phyloP scores from a whole-genome alignment of 2,113 vertebrate species.

The Talpa occidentalis region DNA sequence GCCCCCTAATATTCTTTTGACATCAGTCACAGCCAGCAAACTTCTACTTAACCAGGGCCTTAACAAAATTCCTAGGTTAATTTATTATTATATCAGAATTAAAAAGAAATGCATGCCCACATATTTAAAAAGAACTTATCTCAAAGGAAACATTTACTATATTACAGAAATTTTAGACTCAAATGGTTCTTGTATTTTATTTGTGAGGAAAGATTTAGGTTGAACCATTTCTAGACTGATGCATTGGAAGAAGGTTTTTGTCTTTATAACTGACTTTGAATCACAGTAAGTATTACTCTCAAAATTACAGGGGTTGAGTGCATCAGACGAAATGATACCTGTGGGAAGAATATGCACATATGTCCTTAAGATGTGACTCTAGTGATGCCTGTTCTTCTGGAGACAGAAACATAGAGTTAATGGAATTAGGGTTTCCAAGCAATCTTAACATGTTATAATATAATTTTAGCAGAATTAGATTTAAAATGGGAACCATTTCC shows the following conservation, averaged over 20 bases:
- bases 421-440: not conserved
- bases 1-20: not conserved
- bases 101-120: not conserved
- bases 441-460: not conserved
- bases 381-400: not conserved
- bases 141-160: not conserved
- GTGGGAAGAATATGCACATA: not conserved
- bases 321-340: not conserved
- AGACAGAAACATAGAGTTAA: not conserved
- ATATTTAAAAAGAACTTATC: not conserved
- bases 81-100: not conserved
- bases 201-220: not conserved
- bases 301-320: not conserved
- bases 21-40: not conserved
- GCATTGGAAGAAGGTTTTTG: not conserved
- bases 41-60: not conserved
- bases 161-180: not conserved
- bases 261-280: not conserved
- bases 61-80: not conserved
- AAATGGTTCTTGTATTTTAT: not conserved
- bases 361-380: fast-evolving
- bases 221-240: not conserved
- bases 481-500: not conserved
- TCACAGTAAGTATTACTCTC: conserved; percentile 46
- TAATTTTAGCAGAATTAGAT: not conserved